These are phyloP conservation scores for Falco cherrug DNA, from an alignment of 2,797 vertebrate genomes.

Conservation along the genomic window DNA sequence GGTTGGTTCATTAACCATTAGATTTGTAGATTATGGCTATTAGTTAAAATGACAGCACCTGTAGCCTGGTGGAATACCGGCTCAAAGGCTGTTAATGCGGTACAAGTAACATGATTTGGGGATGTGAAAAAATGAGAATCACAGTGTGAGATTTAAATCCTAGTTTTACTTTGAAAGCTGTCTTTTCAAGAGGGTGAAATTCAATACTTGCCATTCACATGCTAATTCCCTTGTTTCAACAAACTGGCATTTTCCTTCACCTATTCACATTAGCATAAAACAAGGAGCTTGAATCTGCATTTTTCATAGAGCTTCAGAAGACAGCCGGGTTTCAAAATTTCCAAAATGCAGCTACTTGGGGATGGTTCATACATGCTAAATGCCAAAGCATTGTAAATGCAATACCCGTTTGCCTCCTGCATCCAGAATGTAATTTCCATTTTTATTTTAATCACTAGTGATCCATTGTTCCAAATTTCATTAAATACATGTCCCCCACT, in stretches of 20 bases:
- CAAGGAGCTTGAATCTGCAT: slow-evolving; percentile 30
- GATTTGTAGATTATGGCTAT: slow-evolving; percentile 1
- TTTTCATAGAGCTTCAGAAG: slow-evolving; percentile 35
- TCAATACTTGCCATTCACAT: slow-evolving; percentile 40
- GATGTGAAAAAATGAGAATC: slow-evolving; percentile 32
- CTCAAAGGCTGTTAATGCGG: slow-evolving; percentile 14
- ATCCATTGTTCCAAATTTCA: slow-evolving; percentile 56
- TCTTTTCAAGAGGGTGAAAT: slow-evolving; percentile 23
- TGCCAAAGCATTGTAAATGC: slow-evolving; percentile 13
- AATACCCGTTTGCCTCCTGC: slow-evolving; percentile 43
- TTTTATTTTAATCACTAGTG: slow-evolving; percentile 56
- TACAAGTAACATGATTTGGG: slow-evolving; percentile 13
- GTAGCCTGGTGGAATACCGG: not conserved
- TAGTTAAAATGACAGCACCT: slow-evolving; percentile 22
- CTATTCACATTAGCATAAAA: slow-evolving; percentile 52
- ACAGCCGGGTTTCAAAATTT: slow-evolving; percentile 9
- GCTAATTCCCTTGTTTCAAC: slow-evolving; percentile 54
- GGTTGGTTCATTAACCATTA: not conserved
- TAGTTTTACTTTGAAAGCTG: slow-evolving; percentile 13
- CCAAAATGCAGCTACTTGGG: not conserved
- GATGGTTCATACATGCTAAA: slow-evolving; percentile 2
- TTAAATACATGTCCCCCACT: slow-evolving; percentile 61
- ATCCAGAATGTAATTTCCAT: slow-evolving; percentile 57
- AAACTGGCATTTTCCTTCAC: slow-evolving; percentile 49
- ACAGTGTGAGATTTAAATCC: not conserved